phyloP scores from a whole-genome alignment of 2,113 vertebrate species.

The Scomber scombrus region DNA sequence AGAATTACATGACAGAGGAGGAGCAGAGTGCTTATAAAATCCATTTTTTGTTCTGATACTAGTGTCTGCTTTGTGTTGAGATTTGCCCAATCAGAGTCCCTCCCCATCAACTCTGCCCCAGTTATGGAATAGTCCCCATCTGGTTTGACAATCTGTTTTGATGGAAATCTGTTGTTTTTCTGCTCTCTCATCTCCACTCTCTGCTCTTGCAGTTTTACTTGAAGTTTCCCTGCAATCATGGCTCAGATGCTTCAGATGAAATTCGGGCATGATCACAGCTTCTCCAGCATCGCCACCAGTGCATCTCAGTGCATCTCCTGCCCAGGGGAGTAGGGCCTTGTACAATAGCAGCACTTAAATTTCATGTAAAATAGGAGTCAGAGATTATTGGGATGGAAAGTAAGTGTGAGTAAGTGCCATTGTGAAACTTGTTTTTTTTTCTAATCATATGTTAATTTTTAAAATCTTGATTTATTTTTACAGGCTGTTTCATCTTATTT shows the following conservation, averaged over 20 bases:
- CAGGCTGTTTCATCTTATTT: slow-evolving; percentile 40
- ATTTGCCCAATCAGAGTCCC: slow-evolving; percentile 78
- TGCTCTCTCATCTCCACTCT: slow-evolving; percentile 73
- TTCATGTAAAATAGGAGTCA: slow-evolving; percentile 39
- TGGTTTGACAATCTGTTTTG: slow-evolving; percentile 87
- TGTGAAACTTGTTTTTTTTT: slow-evolving; percentile 25
- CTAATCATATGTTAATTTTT: slow-evolving; percentile 50
- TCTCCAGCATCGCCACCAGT: slow-evolving; percentile 59
- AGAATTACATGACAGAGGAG: slow-evolving; percentile 59
- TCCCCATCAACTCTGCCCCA: slow-evolving; percentile 77
- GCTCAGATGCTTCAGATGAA: slow-evolving; percentile 75
- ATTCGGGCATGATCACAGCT: slow-evolving; percentile 78
- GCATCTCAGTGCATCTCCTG: slow-evolving; percentile 30
- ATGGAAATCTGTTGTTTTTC: slow-evolving; percentile 83
- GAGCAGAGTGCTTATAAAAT: slow-evolving; percentile 46
- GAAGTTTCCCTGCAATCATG: slow-evolving; percentile 73
- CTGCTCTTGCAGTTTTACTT: slow-evolving; percentile 72
- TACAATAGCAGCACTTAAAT: slow-evolving; percentile 37
- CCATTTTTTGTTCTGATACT: slow-evolving; percentile 54
- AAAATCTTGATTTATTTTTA: slow-evolving; percentile 24
- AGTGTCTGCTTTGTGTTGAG: slow-evolving; percentile 63
- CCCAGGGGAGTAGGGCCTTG: slow-evolving; percentile 37
- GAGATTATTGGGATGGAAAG: slow-evolving; percentile 38
- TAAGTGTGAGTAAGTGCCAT: slow-evolving; percentile 2
- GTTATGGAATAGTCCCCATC: slow-evolving; percentile 82